These are phyloP conservation scores for Tapirus terrestris DNA, from an alignment of 2,113 vertebrate species.

Conservation along the genomic window DNA sequence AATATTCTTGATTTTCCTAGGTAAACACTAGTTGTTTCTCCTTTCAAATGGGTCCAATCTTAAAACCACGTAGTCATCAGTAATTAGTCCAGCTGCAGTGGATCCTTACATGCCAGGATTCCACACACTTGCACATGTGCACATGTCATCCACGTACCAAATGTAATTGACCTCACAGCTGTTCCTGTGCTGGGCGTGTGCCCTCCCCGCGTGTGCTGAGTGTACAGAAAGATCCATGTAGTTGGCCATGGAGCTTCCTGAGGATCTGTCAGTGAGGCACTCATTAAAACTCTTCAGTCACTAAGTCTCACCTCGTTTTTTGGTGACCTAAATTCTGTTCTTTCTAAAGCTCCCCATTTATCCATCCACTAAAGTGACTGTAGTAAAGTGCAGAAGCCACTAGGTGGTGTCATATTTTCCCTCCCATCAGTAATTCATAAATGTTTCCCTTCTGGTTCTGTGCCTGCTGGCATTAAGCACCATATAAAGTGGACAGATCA, in stretches of 20 bases:
- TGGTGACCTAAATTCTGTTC: not conserved
- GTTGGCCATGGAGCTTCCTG: not conserved
- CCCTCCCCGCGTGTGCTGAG: not conserved
- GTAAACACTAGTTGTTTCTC: not conserved
- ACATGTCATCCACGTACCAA: not conserved
- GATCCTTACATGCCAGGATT: not conserved
- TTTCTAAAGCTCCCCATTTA: not conserved
- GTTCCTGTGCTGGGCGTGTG: not conserved
- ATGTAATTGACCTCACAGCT: not conserved
- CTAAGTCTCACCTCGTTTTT: not conserved
- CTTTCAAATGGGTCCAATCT: not conserved
- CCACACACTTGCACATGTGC: no score
- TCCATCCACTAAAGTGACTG: not conserved
- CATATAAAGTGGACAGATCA: slow-evolving; percentile 10
- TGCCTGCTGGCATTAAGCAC: not conserved
- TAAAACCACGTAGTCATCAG: not conserved
- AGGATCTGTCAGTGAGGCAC: rapidly evolving
- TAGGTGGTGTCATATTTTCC: slow-evolving; percentile 23
- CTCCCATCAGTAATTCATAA: not conserved
- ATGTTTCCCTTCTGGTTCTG: slow-evolving; percentile 28
- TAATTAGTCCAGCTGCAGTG: not conserved
- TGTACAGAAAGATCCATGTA: not conserved
- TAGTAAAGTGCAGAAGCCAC: not conserved
- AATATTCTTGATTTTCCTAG: not conserved
- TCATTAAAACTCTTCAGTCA: not conserved